Evolutionary conservation across 2,113 vertebrate genomes (phyloP), one percentile per base, ranked within the genome.

Genomic region (Bungarus multicinctus): DNA sequence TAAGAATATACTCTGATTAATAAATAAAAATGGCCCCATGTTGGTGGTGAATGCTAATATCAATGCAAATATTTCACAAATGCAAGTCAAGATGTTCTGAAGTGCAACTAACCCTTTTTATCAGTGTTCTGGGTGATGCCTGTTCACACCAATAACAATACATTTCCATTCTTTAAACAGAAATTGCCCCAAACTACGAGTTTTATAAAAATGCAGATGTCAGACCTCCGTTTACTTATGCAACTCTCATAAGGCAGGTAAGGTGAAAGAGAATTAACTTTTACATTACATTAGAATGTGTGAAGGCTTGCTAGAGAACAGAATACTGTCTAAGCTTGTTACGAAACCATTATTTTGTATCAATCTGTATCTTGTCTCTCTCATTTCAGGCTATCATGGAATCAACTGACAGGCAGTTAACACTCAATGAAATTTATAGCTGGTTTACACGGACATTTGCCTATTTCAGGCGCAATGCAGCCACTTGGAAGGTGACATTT

Each of bases 201-300:
- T 99, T 99, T 98, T 99, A 99, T 99, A 99, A 99, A 98, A 99
- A 99, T 95, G 99, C 99, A 97, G 99, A 99, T 98, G 99, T 99
- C 98, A 99, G 99, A 97, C 99, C 99, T 97, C 99, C 99, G 92
- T 99, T 99, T 98, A 99, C 99, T 98, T 99, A 99, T 98, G 99
- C 99, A 98, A 99, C 99, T 98, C 99, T 99, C 98, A 99, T 99
- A 98, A 99, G 99, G 98, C 99, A 99, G 99, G 99, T 99, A 98
- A 99, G 99, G 98, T 97, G 96, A 98, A 98, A 97, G 97, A 98
- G 98, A 99, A 98, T 98, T 97, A 98, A 98, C 98, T 98, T 98
- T 97, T 96, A 97, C 97, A 99, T 99, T 98, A 98, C 98, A 99
- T 99, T 98, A 97, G 98, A 98, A 98, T 98, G 98, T 98, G 98